Evolutionary conservation across 2,888 invertebrate genomes (phyloP).

Genomic region (Coremacera marginata): DNA sequence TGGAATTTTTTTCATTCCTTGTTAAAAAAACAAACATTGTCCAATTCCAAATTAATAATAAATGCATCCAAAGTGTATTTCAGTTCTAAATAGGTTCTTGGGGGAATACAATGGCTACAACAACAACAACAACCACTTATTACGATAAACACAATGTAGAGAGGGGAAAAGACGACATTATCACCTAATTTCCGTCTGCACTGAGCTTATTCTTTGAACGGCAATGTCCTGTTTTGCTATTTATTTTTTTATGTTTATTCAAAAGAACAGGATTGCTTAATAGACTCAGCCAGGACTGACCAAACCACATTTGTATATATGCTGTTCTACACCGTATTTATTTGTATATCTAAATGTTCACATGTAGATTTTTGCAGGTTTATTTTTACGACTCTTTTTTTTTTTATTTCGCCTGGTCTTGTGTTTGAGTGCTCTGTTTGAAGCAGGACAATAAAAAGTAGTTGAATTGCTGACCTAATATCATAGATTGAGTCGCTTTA

Average conservation of each 20-base stretch:
- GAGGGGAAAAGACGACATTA: constrained; percentile 35
- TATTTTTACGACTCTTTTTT: background rate
- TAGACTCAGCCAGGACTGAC: background rate
- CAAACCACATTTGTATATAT: background rate
- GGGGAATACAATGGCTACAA: background rate
- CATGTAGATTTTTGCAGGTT: constrained; percentile 2
- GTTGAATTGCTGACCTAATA: background rate
- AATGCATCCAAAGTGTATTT: too few species aligned
- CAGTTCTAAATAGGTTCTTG: background rate
- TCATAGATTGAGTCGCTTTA: background rate
- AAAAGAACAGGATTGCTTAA: background rate
- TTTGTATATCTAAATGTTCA: too few species aligned
- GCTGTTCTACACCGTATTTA: background rate
- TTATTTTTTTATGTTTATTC: background rate
- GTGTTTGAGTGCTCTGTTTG: background rate
- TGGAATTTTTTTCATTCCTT: too few species aligned
- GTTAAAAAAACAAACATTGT: too few species aligned
- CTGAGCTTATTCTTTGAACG: constrained; percentile 28
- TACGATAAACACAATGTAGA: constrained; percentile 5
- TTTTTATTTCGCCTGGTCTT: background rate
- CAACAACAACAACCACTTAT: too few species aligned
- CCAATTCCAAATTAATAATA: too few species aligned
- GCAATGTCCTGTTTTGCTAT: constrained; percentile 4
- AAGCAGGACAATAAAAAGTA: background rate
- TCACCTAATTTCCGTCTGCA: constrained; percentile 44